Evolutionary conservation across 1,140 invertebrate species (phyloP).

Genomic region (Manduca sexta): DNA sequence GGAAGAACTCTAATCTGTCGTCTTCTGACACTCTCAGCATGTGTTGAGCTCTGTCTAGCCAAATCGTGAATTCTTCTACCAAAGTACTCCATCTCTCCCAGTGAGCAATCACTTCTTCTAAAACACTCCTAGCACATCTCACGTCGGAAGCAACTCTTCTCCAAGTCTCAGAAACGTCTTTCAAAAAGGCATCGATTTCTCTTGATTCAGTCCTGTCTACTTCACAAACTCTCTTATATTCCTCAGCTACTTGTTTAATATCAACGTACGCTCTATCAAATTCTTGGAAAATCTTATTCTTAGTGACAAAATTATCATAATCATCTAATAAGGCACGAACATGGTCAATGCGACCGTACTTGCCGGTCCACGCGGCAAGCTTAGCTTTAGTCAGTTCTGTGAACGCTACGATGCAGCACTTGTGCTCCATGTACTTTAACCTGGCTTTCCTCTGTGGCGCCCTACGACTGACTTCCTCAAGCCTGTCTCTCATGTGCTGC

Average conservation of each 20-base stretch:
- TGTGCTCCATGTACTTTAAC: slow-evolving; percentile 92
- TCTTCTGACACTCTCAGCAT: slow-evolving; percentile 86
- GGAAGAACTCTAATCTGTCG: slow-evolving; percentile 90
- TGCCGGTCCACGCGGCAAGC: slow-evolving; percentile 89
- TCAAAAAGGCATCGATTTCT: slow-evolving; percentile 88
- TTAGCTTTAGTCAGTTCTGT: slow-evolving; percentile 92
- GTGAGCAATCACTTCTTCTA: slow-evolving; percentile 90
- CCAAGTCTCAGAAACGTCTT: slow-evolving; percentile 91
- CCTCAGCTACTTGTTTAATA: slow-evolving; percentile 92
- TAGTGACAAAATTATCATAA: slow-evolving; percentile 93
- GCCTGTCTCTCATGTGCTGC: slow-evolving; percentile 83
- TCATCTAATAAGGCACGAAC: slow-evolving; percentile 89
- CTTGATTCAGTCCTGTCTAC: slow-evolving; percentile 84
- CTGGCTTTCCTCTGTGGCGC: slow-evolving; percentile 85
- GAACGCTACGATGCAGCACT: slow-evolving; percentile 93
- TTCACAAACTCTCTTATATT: slow-evolving; percentile 90
- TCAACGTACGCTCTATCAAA: slow-evolving; percentile 94
- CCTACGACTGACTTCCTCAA: slow-evolving; percentile 80
- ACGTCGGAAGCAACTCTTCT: slow-evolving; percentile 92
- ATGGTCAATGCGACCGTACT: slow-evolving; percentile 89
- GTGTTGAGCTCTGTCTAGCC: slow-evolving; percentile 86
- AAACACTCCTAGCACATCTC: slow-evolving; percentile 89
- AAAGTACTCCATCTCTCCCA: slow-evolving; percentile 89
- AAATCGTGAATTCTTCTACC: slow-evolving; percentile 83
- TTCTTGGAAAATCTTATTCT: slow-evolving; percentile 94